Evolutionary conservation across 2,113 vertebrate genomes (phyloP).

Genomic region (Mesembrinibis cayennensis): DNA sequence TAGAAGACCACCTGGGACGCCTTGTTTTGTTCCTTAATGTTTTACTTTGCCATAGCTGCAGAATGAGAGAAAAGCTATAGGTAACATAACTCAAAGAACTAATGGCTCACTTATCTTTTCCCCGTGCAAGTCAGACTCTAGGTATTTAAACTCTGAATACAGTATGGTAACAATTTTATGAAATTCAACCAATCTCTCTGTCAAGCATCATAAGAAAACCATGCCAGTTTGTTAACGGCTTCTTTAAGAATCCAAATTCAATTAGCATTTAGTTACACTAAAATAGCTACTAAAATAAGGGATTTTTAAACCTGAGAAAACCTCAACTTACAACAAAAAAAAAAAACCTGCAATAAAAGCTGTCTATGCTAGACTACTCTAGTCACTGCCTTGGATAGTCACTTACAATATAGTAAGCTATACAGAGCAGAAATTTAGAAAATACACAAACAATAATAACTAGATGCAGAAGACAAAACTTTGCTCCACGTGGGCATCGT

Average conservation of each 20-base stretch:
- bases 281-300: neutral
- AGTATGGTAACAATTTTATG: neutral
- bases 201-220: neutral
- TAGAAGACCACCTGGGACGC: conserved; percentile 24
- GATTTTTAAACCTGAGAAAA: neutral
- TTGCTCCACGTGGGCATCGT: fast-evolving
- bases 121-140: neutral
- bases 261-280: neutral
- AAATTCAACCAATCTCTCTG: neutral
- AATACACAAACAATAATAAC: neutral
- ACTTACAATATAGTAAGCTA: fast-evolving
- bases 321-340: neutral
- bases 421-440: neutral
- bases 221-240: neutral
- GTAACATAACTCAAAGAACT: neutral
- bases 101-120: neutral
- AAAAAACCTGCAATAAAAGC: neutral
- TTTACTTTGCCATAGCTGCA: conserved; percentile 32
- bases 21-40: neutral
- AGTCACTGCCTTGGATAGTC: neutral
- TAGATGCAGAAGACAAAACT: neutral
- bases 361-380: neutral
- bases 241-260: neutral
- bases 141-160: neutral
- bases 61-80: neutral